Base-by-base conservation (phyloP, 1,140 invertebrate genomes). In the Drosophila arizonae region DNA sequence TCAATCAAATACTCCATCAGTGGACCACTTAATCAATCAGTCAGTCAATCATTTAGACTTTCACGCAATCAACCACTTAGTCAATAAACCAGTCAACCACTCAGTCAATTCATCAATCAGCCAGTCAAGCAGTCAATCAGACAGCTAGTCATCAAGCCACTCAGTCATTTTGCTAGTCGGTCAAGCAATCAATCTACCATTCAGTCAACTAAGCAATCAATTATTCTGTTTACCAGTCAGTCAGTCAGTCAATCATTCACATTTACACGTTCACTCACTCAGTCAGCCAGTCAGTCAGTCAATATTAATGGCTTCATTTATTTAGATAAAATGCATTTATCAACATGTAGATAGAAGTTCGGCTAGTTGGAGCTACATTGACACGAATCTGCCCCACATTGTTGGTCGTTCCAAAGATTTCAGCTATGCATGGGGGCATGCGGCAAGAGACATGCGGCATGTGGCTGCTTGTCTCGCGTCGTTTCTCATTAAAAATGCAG, bases 401-500 rank as follows among this genome's bases (percentile, higher is more conserved):
- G 43, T 15, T 60, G 43, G 41, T 30, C 11, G 57, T 28, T 60
- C 28, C 57, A 36, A 28, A 15, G 57, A 60, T 60, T 48, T 60
- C 9, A 60, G 57, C 57, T 33, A 48, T 48, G 57, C 57, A 55
- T 55, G 11, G 52, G 28, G 52, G 15, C 30, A 55, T 36, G 30
- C 28, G 9, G 30, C 52, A 17, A 36, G 52, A 30, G 9, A n/a
- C 52, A 55, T 55, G 52, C 9, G 52, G 52, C 52, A 55, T 55
- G 30, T 21, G 0, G 30, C 52, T 5, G 52, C 56, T 60, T 36
- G 41, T 56, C 9, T 48, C 41, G 30, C 66, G 30, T 64, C 10
- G 36, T 28, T 21, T 48, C 64, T 56, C 41, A 66, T 66, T 66
- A 54, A 64, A 70, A 55, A 58, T 62, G 39, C 65, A 55, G 24